Evolutionary conservation across 2,888 invertebrate species (phyloP), one percentile per base, ranked within the genome.

Genomic region (Frankliniella intonsa): DNA sequence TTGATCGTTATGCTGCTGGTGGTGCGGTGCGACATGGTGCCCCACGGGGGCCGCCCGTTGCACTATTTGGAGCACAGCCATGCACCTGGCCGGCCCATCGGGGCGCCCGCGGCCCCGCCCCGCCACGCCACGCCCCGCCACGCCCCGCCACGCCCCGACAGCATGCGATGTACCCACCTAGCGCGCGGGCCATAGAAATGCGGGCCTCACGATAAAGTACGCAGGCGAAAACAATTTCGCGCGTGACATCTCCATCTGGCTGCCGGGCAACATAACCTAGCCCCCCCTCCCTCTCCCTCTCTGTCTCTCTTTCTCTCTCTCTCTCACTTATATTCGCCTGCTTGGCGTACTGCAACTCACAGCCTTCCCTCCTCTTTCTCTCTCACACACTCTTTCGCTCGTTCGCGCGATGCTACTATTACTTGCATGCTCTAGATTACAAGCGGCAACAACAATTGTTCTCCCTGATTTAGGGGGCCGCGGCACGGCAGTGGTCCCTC

Each of bases 221-320:
- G 25, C 69, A 25, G 62, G 9, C 69, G 69, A 76, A 76, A 76
- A 76, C 69, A 76, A 76, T 76, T 76, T 76, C 69, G 11, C 22
- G 69, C 69, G 69, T 76, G 69, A 76, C 69, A 76, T 76, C 69
- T 76, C 69, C 69, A 76, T 76, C 25, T 76, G 22, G 69, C 69
- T 82, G 82, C 79, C 81, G 81, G 81, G 80, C 38, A 82, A 27
- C 81, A 80, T 80, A 82, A 81, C 82, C 80, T 81, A 38, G 38
- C 5, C 38, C 38, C 38, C 38, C 38, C 38, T 38, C 38, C 81
- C 81, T 79, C 79, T 69, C 81, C 76, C 62, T 62, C 17, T 62
- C 62, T n/a, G 17, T 14, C 17, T n/a, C 62, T 11, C 62, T 14
- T 14, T 62, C 14, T 62, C 62, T 62, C 62, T 62, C 62, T 62